Base-by-base conservation (phyloP, 1,140 invertebrate genomes). In the Sitobion miscanthi region DNA sequence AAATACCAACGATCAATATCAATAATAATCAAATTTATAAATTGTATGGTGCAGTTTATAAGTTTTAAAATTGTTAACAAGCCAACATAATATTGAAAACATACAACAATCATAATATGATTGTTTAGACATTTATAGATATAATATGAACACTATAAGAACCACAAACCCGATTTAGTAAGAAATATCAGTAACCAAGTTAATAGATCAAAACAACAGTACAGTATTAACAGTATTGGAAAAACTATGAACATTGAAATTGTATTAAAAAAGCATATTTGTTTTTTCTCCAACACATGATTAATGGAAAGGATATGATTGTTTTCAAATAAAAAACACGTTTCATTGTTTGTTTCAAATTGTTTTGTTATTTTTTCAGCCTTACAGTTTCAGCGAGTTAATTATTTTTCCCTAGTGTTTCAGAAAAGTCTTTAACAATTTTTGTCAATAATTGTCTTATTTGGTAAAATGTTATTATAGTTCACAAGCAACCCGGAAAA, bases 351-450 rank as follows among this genome's bases (percentile, higher is more conserved):
- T 93, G 91, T 93, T 93, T 93, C 82, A 93, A 86, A 93, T 86
- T 85, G 91, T 93, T 93, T 93, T 93, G 91, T 93, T 93, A 93
- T 93, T 93, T 92, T 92, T 93, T 93, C 91, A 93, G 91, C 91
- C 91, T 93, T 93, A 93, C 91, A 93, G 91, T 93, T 93, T 93
- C 91, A 93, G 91, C 91, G 91, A 93, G 91, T 93, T 93, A 93
- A 93, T 54, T 86, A 93, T 93, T 93, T 93, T 93, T 93, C 91
- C 91, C 91, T 93, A 93, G 49, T 93, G 82, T 93, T 93, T 93
- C 91, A 93, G 91, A 93, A 91, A 91, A 93, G 91, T 93, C 91
- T 93, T 77, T 93, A 93, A 93, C 91, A 93, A 93, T 93, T 93
- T 93, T 85, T 85, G 82, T 93, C 49, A 93, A 85, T 93, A 93